These are phyloP conservation scores for Rhineura floridana DNA, from an alignment of 2,113 vertebrate genomes.

Conservation along the genomic window DNA sequence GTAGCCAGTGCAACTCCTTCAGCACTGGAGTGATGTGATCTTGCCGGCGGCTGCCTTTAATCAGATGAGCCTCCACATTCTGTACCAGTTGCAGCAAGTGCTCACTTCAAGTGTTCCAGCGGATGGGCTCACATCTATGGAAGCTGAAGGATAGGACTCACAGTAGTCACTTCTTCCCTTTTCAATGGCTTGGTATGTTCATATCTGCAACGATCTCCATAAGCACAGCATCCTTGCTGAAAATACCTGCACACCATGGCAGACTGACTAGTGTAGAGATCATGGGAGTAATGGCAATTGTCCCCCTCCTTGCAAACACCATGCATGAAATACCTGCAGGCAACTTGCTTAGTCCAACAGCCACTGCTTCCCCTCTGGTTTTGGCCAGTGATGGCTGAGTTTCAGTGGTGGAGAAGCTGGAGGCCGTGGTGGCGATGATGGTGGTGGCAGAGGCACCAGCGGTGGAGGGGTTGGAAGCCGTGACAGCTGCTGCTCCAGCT, in stretches of 20 bases:
- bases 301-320: conserved; percentile 98
- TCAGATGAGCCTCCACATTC: no score
- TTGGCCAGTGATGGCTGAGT: conserved; percentile 57
- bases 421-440: conserved; percentile 43
- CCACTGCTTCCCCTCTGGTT: conserved; percentile 64
- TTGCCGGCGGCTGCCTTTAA: no score
- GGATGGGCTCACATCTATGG: conserved; percentile 72
- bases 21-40: no score
- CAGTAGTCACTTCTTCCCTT: conserved; percentile 80
- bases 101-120: conserved; percentile 78
- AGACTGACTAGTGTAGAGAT: conserved; percentile 88
- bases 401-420: conserved; percentile 51
- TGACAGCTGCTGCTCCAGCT: conserved; percentile 25
- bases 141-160: conserved; percentile 72
- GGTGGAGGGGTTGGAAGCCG: conserved; percentile 6
- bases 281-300: conserved; percentile 96
- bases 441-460: not conserved
- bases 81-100: no score
- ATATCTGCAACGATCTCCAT: conserved; percentile 94
- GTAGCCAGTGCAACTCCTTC: no score
- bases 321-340: conserved; percentile 91
- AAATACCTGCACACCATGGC: conserved; percentile 95
- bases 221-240: conserved; percentile 94
- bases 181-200: conserved; percentile 92
- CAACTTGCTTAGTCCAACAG: conserved; percentile 80